Evolutionary conservation across 2,888 invertebrate species (phyloP).

Genomic region (Ormyrus nitidulus): DNA sequence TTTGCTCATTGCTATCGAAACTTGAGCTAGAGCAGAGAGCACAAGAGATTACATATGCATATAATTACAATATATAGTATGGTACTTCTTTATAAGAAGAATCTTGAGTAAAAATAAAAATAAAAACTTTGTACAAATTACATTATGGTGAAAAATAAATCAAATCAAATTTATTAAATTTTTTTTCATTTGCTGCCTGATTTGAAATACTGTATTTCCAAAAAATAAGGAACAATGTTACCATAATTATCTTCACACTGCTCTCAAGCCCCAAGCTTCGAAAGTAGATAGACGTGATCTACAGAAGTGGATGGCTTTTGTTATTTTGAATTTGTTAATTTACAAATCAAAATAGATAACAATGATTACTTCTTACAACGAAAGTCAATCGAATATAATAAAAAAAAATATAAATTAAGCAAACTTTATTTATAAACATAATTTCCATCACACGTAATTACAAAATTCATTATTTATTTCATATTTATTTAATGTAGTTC

Average conservation of each 20-base stretch:
- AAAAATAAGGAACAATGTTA: constrained; percentile 44
- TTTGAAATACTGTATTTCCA: constrained; percentile 41
- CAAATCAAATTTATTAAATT: constrained; percentile 32
- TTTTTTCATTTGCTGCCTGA: constrained; percentile 34
- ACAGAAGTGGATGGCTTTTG: constrained; percentile 41
- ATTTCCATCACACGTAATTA: too few species aligned
- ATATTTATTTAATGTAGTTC: too few species aligned
- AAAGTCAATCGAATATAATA: too few species aligned
- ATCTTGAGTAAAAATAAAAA: constrained; percentile 15
- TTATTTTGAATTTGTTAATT: constrained; percentile 6
- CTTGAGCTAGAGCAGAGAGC: constrained; percentile 54
- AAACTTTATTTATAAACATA: too few species aligned
- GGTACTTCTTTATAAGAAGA: constrained; percentile 17
- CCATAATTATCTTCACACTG: constrained; percentile 47
- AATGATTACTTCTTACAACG: too few species aligned
- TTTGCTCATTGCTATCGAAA: constrained; percentile 52
- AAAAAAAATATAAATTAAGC: too few species aligned
- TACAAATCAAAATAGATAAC: not conserved
- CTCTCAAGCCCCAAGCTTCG: constrained; percentile 50
- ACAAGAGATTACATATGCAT: constrained; percentile 27
- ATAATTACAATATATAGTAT: constrained; percentile 32
- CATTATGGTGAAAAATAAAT: constrained; percentile 24
- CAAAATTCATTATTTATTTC: too few species aligned
- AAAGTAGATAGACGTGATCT: constrained; percentile 35
- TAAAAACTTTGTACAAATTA: constrained; percentile 37